Conservation (phyloP, 2,888 invertebrate genomes). For the Stomorhina lunata region DNA sequence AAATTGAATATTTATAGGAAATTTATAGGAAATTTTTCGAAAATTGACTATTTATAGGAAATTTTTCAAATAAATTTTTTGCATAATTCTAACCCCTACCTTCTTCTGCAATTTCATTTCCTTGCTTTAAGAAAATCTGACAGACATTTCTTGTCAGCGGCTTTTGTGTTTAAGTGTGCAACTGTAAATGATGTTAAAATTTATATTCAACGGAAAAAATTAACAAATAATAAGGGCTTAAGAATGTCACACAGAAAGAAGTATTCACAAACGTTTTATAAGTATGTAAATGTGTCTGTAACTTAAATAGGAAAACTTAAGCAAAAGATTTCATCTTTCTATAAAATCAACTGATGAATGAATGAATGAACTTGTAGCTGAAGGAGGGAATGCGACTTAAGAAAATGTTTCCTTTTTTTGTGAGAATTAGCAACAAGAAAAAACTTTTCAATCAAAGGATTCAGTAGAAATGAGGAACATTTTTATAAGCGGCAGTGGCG, state of each 20-base stretch:
- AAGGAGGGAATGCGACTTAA: neutral
- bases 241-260: neutral
- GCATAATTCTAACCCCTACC: too few relatives aligned
- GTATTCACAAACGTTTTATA: neutral
- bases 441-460: conserved; percentile 6
- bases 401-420: neutral
- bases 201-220: neutral
- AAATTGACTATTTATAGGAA: too few relatives aligned
- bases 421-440: neutral
- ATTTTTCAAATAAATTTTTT: too few relatives aligned
- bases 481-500: too few relatives aligned
- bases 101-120: too few relatives aligned
- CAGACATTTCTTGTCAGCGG: neutral
- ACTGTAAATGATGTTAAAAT: conserved; percentile 44
- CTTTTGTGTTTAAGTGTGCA: conserved; percentile 18
- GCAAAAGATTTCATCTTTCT: neutral
- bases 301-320: too few relatives aligned
- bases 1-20: too few relatives aligned
- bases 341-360: neutral
- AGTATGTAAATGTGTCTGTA: too few relatives aligned
- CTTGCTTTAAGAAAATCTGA: neutral
- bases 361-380: neutral
- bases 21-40: too few relatives aligned
- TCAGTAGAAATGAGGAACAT: neutral
- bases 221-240: neutral